Evolutionary conservation across 2,113 vertebrate species (phyloP).

Genomic region (Poeciliopsis prolifica): DNA sequence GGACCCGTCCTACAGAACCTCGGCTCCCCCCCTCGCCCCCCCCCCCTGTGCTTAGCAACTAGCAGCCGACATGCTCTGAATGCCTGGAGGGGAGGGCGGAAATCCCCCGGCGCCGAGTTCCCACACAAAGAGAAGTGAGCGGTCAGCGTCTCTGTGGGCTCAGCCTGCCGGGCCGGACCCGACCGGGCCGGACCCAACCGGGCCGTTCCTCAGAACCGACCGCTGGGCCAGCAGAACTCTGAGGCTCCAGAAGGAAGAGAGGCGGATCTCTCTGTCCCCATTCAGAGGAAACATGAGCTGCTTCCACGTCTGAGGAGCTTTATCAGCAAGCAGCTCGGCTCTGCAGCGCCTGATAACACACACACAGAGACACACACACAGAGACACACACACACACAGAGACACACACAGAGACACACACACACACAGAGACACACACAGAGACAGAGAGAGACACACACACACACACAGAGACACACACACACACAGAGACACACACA

Average conservation of each 20-base stretch:
- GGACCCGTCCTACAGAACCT: too few species aligned
- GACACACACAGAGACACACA: too few species aligned
- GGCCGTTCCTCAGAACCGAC: too few species aligned
- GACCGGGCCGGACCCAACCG: not conserved
- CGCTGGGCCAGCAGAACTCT: too few species aligned
- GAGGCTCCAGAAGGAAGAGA: too few species aligned
- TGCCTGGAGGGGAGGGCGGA: conserved; percentile 53
- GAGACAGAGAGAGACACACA: too few species aligned
- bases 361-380: not conserved
- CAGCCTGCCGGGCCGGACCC: not conserved
- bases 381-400: not conserved
- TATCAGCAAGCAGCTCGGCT: not conserved
- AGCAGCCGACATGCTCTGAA: conserved; percentile 70
- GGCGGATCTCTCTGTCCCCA: too few species aligned
- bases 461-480: too few species aligned
- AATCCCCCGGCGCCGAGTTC: conserved; percentile 61
- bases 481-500: too few species aligned
- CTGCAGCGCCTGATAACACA: conserved; percentile 45
- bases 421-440: too few species aligned
- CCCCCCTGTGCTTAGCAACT: conserved; percentile 22
- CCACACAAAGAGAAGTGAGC: conserved; percentile 66
- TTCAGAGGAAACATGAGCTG: not conserved
- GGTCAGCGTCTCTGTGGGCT: conserved; percentile 59
- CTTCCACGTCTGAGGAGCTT: not conserved
- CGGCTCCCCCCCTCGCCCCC: not conserved